Evolutionary conservation across 2,888 invertebrate genomes (phyloP), one percentile per base, ranked within the genome.

Genomic region (Myathropa florea): DNA sequence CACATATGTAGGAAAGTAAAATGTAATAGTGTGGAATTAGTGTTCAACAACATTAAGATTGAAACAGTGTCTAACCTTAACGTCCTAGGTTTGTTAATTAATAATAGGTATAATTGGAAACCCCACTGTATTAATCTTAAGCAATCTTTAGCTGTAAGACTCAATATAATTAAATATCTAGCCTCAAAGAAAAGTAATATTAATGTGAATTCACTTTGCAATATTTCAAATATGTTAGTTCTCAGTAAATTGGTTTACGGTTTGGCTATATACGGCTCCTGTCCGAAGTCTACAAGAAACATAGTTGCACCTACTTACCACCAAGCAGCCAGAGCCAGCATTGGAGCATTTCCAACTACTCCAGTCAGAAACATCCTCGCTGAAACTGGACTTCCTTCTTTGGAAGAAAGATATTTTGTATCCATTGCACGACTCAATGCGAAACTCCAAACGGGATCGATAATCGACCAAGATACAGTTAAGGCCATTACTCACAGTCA

Each of bases 61-160:
- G n/a, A n/a, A n/a, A n/a, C n/a, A n/a, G n/a, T n/a, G n/a, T n/a
- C n/a, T n/a, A n/a, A n/a, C n/a, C n/a, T n/a, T n/a, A n/a, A n/a
- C n/a, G n/a, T n/a, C n/a, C n/a, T n/a, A n/a, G n/a, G n/a, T n/a
- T n/a, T n/a, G n/a, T n/a, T 26, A 14, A 26, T 65, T 46, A 65
- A 18, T 18, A 65, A 65, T 28, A 65, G 36, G 39, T 39, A 39
- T 39, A 39, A n/a, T 39, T 39, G 39, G 39, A 39, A 14, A 39
- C 39, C 14, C n/a, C 68, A 57, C 18, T 70, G 59, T 36, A 59
- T 24, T 23, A 14, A 14, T 70, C 68, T 70, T 36, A 70, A 70
- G 23, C 57, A 70, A 70, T 23, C 68, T 14, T 24, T 70, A 59
- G 68, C 68, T 39, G 39, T n/a, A 46, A 46, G 65, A 23, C 46